A percentile compares a stretch with the other conserved stretches of the same genome.
Evolutionary conservation across 2,888 invertebrate species (phyloP).

Genomic region (Brachyptera putata): DNA sequence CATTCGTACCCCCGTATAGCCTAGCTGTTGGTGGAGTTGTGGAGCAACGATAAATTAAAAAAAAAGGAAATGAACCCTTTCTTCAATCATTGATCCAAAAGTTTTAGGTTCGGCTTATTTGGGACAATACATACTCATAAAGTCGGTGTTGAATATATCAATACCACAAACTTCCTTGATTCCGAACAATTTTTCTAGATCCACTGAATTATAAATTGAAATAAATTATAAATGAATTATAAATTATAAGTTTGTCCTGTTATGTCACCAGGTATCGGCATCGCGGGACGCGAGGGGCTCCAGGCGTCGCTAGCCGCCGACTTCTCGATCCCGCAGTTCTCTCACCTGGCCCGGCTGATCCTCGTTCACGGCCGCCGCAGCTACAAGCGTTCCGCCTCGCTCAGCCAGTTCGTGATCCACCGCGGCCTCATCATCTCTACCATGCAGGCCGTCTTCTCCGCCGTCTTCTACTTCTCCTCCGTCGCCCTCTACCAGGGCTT

Average conservation of each 20-base stretch:
- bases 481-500: constrained; percentile 98
- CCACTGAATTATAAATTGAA: too few species aligned
- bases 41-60: too few species aligned
- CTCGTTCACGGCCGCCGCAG: constrained; percentile 90
- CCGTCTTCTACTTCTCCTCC: constrained; percentile 97
- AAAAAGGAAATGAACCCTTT: too few species aligned
- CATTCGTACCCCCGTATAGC: too few species aligned
- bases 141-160: too few species aligned
- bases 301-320: constrained; percentile 97
- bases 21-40: too few species aligned
- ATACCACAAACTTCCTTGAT: too few species aligned
- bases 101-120: too few species aligned
- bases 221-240: too few species aligned
- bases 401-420: constrained; percentile 98
- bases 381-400: constrained; percentile 92
- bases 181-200: too few species aligned
- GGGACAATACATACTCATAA: too few species aligned
- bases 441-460: constrained; percentile 98
- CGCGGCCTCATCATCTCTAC: constrained; percentile 97
- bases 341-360: constrained; percentile 73
- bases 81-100: too few species aligned
- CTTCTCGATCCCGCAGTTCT: constrained; percentile 90
- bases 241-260: neutral
- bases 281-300: constrained; percentile 85
- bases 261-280: constrained; percentile 64